Conservation (phyloP, 2,888 invertebrate genomes). For the Nomada hirtipes region DNA sequence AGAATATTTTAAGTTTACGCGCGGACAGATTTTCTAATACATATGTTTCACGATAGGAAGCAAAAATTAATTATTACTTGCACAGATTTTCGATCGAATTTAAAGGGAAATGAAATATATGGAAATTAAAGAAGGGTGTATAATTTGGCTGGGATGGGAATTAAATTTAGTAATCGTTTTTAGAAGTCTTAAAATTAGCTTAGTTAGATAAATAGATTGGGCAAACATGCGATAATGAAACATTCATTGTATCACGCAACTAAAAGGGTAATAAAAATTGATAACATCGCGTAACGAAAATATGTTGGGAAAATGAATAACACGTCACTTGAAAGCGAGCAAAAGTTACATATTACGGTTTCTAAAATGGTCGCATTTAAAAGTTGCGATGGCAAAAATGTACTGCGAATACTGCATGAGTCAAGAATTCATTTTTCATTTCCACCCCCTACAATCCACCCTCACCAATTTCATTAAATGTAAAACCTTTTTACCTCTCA, state of each 20-base stretch:
- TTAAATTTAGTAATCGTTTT: no score
- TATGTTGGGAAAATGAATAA: not conserved
- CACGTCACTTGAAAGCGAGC: not conserved
- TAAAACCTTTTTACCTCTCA: not conserved
- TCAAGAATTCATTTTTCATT: not conserved
- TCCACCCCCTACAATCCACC: not conserved
- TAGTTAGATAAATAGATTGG: not conserved
- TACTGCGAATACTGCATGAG: not conserved
- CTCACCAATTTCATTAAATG: not conserved
- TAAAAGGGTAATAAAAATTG: not conserved
- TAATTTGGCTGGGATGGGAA: no score
- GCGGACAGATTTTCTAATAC: not conserved
- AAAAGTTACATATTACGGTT: conserved; percentile 9
- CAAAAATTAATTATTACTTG: not conserved
- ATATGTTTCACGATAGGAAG: not conserved
- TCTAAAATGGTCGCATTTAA: conserved; percentile 3
- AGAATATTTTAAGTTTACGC: not conserved
- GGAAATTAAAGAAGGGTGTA: no score
- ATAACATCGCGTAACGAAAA: not conserved
- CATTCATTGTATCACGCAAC: not conserved
- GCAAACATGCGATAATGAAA: not conserved
- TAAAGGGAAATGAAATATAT: no score
- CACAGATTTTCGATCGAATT: not conserved
- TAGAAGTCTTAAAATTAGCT: no score
- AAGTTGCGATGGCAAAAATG: not conserved